These are phyloP conservation scores for Gymnocephalus cernua DNA, from an alignment of 2,113 vertebrate genomes.

Conservation along the genomic window DNA sequence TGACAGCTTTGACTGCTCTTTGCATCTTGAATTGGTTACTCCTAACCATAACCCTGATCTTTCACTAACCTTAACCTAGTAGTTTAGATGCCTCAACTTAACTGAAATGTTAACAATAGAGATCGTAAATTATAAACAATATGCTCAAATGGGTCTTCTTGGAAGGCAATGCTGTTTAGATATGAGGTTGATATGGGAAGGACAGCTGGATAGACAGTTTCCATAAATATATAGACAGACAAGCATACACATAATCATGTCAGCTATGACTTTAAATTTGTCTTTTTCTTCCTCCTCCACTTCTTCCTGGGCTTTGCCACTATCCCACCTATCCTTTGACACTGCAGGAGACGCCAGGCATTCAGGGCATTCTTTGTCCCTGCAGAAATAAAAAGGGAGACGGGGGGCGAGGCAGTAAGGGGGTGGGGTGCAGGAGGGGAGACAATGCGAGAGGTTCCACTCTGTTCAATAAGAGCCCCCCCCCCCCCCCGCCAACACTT, in stretches of 20 bases:
- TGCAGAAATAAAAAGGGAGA: slow-evolving; percentile 66
- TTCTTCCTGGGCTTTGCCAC: slow-evolving; percentile 43
- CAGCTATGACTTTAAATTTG: background rate
- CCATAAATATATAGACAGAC: background rate
- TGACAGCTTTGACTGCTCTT: background rate
- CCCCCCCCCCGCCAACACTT: slow-evolving; percentile 20
- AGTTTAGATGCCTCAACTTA: background rate
- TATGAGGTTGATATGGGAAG: background rate
- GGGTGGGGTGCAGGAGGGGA: slow-evolving; percentile 48
- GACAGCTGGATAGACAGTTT: background rate
- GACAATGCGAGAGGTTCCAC: slow-evolving; percentile 77
- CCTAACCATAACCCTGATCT: background rate
- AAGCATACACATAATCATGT: slow-evolving; percentile 5
- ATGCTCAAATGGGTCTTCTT: background rate
- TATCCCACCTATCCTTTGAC: slow-evolving; percentile 73
- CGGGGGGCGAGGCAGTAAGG: slow-evolving; percentile 33
- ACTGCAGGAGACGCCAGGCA: slow-evolving; percentile 79
- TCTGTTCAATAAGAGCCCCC: slow-evolving; percentile 69
- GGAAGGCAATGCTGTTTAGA: background rate
- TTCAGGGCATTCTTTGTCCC: slow-evolving; percentile 80
- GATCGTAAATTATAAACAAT: background rate
- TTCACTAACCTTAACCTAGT: background rate
- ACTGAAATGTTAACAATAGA: too few species aligned
- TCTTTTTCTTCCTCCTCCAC: slow-evolving; percentile 32
- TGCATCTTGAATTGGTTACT: background rate